These are phyloP conservation scores for Tauraco hartlaubi DNA, from an alignment of 2,797 vertebrate species.

Conservation along the genomic window DNA sequence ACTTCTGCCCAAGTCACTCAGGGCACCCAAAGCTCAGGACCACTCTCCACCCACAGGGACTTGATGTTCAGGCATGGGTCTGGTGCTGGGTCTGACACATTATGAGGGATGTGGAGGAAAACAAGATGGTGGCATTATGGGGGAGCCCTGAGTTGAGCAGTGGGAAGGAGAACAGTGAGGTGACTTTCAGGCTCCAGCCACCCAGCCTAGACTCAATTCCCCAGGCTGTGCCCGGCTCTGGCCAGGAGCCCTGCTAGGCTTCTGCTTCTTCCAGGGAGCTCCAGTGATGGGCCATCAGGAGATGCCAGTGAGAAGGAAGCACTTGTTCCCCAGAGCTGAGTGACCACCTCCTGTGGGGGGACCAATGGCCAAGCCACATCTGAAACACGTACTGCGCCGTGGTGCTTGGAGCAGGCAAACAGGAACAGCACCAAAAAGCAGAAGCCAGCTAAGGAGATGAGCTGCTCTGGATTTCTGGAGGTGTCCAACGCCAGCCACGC, in stretches of 20 bases:
- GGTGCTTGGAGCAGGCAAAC: conserved; percentile 90
- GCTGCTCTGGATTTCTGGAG: conserved; percentile 83
- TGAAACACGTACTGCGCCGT: conserved; percentile 80
- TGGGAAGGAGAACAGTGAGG: not conserved
- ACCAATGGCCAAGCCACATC: not conserved
- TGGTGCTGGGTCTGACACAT: not conserved
- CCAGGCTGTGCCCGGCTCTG: not conserved
- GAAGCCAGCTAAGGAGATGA: conserved; percentile 92
- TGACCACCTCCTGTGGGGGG: not conserved
- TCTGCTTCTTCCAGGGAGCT: not conserved
- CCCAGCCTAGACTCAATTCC: not conserved
- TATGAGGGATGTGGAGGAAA: not conserved
- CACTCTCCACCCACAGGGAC: not conserved
- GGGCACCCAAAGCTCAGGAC: not conserved
- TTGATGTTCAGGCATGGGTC: not conserved
- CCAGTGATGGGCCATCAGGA: not conserved
- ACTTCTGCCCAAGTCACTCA: not conserved
- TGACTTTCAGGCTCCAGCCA: not conserved
- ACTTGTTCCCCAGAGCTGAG: not conserved
- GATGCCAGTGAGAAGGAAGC: not conserved
- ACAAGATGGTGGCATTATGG: not conserved
- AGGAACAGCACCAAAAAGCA: conserved; percentile 84
- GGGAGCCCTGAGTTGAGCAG: not conserved
- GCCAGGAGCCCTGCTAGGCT: not conserved
- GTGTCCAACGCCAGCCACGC: conserved; percentile 89